Evolutionary conservation across 2,888 invertebrate species (phyloP), one percentile per base, ranked within the genome.

Genomic region (Lomographa bimaculata): DNA sequence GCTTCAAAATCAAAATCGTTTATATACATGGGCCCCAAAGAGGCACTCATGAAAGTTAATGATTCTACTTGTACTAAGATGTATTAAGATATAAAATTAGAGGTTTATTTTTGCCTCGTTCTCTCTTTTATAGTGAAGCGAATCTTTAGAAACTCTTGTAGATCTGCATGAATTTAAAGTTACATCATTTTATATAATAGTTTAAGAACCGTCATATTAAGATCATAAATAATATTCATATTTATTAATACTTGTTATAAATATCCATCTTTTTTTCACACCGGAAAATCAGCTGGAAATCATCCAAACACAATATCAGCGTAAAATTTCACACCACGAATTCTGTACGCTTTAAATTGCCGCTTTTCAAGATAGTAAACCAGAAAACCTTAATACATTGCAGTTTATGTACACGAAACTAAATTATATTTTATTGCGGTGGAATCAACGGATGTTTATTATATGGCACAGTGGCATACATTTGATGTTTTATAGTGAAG

Each of bases 161-260:
- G n/a, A n/a, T n/a, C n/a, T n/a, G n/a, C n/a, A n/a, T n/a, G n/a
- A n/a, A n/a, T n/a, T n/a, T n/a, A n/a, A n/a, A n/a, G n/a, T n/a
- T n/a, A n/a, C n/a, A n/a, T n/a, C n/a, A n/a, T n/a, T n/a, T n/a
- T n/a, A n/a, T n/a, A n/a, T n/a, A n/a, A n/a, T n/a, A n/a, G n/a
- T n/a, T n/a, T n/a, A n/a, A n/a, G n/a, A n/a, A n/a, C n/a, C n/a
- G n/a, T n/a, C n/a, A n/a, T n/a, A n/a, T n/a, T n/a, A n/a, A n/a
- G n/a, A n/a, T n/a, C n/a, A n/a, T n/a, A n/a, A n/a, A n/a, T n/a
- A n/a, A n/a, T n/a, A n/a, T n/a, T n/a, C n/a, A n/a, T n/a, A n/a
- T n/a, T n/a, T n/a, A n/a, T 58, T 62, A 61, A 67, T 61, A 63
- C 52, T 47, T 55, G 46, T 54, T 57, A 64, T 71, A 69, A 70